Conservation (phyloP, 1,140 invertebrate species). For the Aphelinus atriplicis region DNA sequence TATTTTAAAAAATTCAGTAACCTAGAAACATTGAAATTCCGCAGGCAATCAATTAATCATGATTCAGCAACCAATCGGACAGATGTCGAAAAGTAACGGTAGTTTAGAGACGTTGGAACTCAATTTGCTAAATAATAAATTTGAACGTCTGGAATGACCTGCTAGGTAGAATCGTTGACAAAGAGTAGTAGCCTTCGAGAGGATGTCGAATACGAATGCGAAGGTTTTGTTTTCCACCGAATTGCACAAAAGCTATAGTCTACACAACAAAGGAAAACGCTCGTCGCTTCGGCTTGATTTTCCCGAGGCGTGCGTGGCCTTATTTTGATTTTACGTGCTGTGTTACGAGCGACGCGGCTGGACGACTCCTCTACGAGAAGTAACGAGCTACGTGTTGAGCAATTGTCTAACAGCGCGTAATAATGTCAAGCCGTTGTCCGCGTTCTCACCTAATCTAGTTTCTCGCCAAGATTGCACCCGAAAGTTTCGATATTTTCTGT, state of each 20-base stretch:
- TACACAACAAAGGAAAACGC: constrained; percentile 19
- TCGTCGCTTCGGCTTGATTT: neutral
- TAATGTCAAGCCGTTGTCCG: constrained; percentile 28
- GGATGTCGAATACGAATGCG: too few species aligned
- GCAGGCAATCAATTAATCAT: too few species aligned
- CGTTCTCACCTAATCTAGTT: constrained; percentile 42
- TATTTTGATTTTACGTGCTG: constrained; percentile 28
- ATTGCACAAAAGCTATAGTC: neutral
- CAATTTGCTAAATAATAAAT: too few species aligned
- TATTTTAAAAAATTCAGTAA: too few species aligned
- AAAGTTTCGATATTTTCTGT: constrained; percentile 26
- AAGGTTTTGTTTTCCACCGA: neutral
- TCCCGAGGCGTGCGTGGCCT: constrained; percentile 12
- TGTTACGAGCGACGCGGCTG: neutral
- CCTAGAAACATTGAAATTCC: too few species aligned
- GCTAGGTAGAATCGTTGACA: too few species aligned
- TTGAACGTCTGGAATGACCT: too few species aligned
- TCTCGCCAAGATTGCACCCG: constrained; percentile 18
- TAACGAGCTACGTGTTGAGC: constrained; percentile 22
- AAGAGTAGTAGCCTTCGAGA: too few species aligned
- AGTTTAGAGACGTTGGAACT: too few species aligned
- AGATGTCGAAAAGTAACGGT: too few species aligned
- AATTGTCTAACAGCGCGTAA: constrained; percentile 36
- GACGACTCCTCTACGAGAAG: constrained; percentile 7
- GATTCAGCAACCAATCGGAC: too few species aligned